These are phyloP conservation scores for Dichetophora obliterata DNA, from an alignment of 2,888 invertebrate species.

Conservation along the genomic window DNA sequence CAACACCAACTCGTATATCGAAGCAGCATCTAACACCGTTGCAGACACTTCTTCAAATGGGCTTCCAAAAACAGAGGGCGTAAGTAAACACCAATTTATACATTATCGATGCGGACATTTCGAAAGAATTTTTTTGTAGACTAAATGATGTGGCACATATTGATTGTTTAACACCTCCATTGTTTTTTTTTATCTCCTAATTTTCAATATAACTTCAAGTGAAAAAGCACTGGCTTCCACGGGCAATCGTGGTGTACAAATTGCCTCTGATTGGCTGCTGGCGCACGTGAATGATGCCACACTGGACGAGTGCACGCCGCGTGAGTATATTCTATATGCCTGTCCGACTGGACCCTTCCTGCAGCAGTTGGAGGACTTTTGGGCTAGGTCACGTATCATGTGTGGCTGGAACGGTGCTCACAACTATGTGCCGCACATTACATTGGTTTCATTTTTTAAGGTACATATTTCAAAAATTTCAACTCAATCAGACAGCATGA, in stretches of 20 bases:
- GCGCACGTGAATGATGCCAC: constrained; percentile 89
- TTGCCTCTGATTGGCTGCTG: constrained; percentile 91
- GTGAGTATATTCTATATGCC: constrained; percentile 90
- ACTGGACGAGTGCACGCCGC: constrained; percentile 80
- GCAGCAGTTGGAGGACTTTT: constrained; percentile 79
- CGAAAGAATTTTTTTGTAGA: not conserved
- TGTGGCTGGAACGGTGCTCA: constrained; percentile 93
- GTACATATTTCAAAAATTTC: too few relatives aligned
- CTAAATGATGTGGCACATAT: not conserved
- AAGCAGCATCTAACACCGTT: constrained; percentile 83
- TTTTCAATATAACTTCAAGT: constrained; percentile 69
- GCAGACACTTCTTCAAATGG: constrained; percentile 88
- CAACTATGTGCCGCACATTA: constrained; percentile 91
- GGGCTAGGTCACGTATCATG: constrained; percentile 80
- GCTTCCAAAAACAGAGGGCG: constrained; percentile 90
- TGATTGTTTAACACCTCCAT: not conserved
- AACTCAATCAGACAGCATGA: too few relatives aligned
- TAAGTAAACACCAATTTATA: constrained; percentile 72
- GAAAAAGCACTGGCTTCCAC: constrained; percentile 92
- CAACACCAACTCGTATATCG: constrained; percentile 79
- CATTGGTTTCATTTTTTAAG: constrained; percentile 90
- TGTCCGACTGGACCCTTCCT: constrained; percentile 81
- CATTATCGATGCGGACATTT: not conserved
- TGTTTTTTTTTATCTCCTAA: not conserved
- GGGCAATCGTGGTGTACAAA: constrained; percentile 87